Evolutionary conservation across 2,888 invertebrate genomes (phyloP), one percentile per base, ranked within the genome.

Genomic region (Andricus quercusramuli): DNA sequence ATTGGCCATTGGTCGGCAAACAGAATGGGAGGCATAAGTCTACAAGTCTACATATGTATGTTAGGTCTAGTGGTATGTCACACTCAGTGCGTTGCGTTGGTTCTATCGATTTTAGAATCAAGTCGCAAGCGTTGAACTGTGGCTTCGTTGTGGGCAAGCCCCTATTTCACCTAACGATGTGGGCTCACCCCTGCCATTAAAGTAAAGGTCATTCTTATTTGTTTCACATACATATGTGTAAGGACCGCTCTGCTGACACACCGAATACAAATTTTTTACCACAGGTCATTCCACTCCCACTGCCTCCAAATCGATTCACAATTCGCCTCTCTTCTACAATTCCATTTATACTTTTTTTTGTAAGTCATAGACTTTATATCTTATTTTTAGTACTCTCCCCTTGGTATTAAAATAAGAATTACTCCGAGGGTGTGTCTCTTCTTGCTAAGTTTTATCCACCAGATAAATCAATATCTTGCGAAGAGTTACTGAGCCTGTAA

Each of bases 41-140:
- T 74, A 32, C n/a, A 32, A 56, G 29, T 74, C 32, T 74, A 59
- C 74, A 74, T 17, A 47, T 17, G 17, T 32, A 74, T n/a, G 20
- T 37, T 29, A 29, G 56, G 29, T 64, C 1, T 74, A 20, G 56
- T 56, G 74, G 74, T 37, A 56, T 56, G 56, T 74, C n/a, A 74
- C 32, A 74, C 74, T 74, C 56, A n/a, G 32, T 74, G 74, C 74
- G 74, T 56, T 59, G 29, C 74, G 74, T 74, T 74, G 29, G 74
- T 74, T 56, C 74, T 74, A 74, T 74, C 74, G 74, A 74, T 74
- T 74, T 74, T 74, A 56, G 56, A 74, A 74, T 74, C 74, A 74
- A 74, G 56, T 74, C 74, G 51, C 32, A 74, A 74, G 74, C 74
- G 74, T 56, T 74, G 74, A 74, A 74, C 74, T 59, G 56, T 56